A percentile compares a stretch with the other conserved stretches of the same genome.
phyloP scores from a whole-genome alignment of 2,888 invertebrate genomes.

The Drosophila fulvimacula region DNA sequence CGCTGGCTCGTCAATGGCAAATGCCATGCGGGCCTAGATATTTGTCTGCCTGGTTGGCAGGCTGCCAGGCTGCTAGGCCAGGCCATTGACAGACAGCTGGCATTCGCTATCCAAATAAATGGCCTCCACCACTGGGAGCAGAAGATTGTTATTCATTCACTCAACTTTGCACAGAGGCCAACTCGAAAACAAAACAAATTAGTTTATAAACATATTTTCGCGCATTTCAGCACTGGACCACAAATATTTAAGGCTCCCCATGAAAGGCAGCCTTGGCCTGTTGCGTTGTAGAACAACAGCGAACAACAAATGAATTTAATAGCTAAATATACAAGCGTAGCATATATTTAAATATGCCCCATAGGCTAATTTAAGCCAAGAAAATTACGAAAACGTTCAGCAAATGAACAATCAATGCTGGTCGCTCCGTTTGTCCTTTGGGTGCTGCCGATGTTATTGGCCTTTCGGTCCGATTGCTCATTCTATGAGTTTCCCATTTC shows the following conservation, averaged over 20 bases:
- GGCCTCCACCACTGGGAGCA: slow-evolving; percentile 1
- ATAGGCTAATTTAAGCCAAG: background rate
- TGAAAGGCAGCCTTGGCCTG: slow-evolving; percentile 4
- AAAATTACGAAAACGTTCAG: background rate
- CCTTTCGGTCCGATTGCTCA: slow-evolving; percentile 11
- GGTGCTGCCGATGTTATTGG: slow-evolving; percentile 12
- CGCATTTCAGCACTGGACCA: slow-evolving; percentile 42
- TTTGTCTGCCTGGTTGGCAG: slow-evolving; percentile 34
- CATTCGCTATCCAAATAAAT: slow-evolving; percentile 13
- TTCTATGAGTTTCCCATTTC: slow-evolving; percentile 8
- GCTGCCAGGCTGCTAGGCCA: slow-evolving; percentile 36
- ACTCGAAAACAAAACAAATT: slow-evolving; percentile 49
- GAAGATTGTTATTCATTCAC: slow-evolving; percentile 48
- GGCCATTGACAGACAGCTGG: slow-evolving; percentile 48
- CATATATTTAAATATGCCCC: background rate
- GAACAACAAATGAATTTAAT: background rate
- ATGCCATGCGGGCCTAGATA: slow-evolving; percentile 47
- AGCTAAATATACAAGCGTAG: background rate
- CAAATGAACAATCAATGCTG: background rate
- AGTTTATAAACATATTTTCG: slow-evolving; percentile 57
- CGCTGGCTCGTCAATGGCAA: slow-evolving; percentile 40
- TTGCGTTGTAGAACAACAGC: background rate
- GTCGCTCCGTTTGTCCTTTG: background rate
- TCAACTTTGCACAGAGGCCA: slow-evolving; percentile 38
- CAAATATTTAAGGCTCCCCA: slow-evolving; percentile 28